Percentiles rank a stretch among this genome's conserved stretches.
These are phyloP conservation scores for Diachasma alloeum DNA, from an alignment of 1,140 invertebrate species.

Conservation along the genomic window DNA sequence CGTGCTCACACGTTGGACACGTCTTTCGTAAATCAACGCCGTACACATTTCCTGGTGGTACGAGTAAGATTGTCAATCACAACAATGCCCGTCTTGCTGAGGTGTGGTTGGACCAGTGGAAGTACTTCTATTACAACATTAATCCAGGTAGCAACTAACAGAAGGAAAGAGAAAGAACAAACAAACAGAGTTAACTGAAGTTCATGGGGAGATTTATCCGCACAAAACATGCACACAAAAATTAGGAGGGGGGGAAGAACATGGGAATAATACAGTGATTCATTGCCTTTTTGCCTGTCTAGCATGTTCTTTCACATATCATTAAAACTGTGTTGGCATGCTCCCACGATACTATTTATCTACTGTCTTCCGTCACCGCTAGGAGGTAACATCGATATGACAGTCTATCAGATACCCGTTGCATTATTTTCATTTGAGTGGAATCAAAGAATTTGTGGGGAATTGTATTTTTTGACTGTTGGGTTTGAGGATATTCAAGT, in stretches of 20 bases:
- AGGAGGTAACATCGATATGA: background rate
- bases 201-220: background rate
- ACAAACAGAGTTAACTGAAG: background rate
- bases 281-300: background rate
- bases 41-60: slow-evolving; percentile 98
- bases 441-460: background rate
- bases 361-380: background rate
- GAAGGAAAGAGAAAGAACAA: slow-evolving; percentile 23
- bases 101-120: slow-evolving; percentile 98
- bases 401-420: slow-evolving; percentile 59
- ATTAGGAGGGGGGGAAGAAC: background rate
- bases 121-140: slow-evolving; percentile 98
- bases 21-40: slow-evolving; percentile 99
- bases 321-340: slow-evolving; percentile 32
- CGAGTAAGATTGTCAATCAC: slow-evolving; percentile 97
- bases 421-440: background rate
- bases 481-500: too few relatives aligned
- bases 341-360: background rate
- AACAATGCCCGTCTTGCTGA: slow-evolving; percentile 96
- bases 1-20: slow-evolving; percentile 93
- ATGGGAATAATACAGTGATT: background rate
- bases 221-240: slow-evolving; percentile 21
- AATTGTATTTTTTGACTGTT: too few relatives aligned
- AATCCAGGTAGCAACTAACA: slow-evolving; percentile 82
- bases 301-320: slow-evolving; percentile 1